Evolutionary conservation across 2,888 invertebrate species (phyloP), one percentile per base, ranked within the genome.

Genomic region (Periphyllus acericola): DNA sequence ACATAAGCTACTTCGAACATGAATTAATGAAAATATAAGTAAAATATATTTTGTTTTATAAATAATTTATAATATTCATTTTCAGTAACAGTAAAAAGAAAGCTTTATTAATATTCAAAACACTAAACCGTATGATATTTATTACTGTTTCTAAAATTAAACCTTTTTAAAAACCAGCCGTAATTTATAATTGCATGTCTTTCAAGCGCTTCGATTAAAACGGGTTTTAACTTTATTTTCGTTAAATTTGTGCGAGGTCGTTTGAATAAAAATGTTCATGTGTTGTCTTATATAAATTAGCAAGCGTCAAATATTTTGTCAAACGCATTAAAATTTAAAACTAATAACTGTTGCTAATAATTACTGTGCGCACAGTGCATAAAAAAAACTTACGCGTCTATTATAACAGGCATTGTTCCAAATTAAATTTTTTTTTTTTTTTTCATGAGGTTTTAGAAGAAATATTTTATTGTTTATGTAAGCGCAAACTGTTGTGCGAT

Each of bases 251-350:
- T 8, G 21, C 19, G 55, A n/a, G 19, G 19, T 60, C 66, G 52
- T 83, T 72, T 1, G 14, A 72, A 72, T 40, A 36, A 74, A 83
- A 46, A 46, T 40, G 6, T 0, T 55, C 11, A 83, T n/a, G 11
- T 6, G 55, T 40, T 34, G 72, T 34, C 71, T 34, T 36, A n/a
- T 72, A 83, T 29, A 60, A 83, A 83, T 83, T 74, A 83, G 21
- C 6, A 4, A 83, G 17, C 14, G 74, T 83, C 29, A 60, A 83
- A 29, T 83, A 36, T 83, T 36, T 60, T 40, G 36, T 8, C 21
- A 11, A 52, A 36, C 34, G 17, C 55, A 29, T 83, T 75, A 83
- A 55, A 75, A 83, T 8, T 83, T 75, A 83, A 55, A 75, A 83
- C 14, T 55, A 75, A 83, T 60, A 83, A 83, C 74, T 36, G 21